These are phyloP conservation scores for Crotalus helleri DNA, from an alignment of 2,113 vertebrate genomes.

Conservation along the genomic window DNA sequence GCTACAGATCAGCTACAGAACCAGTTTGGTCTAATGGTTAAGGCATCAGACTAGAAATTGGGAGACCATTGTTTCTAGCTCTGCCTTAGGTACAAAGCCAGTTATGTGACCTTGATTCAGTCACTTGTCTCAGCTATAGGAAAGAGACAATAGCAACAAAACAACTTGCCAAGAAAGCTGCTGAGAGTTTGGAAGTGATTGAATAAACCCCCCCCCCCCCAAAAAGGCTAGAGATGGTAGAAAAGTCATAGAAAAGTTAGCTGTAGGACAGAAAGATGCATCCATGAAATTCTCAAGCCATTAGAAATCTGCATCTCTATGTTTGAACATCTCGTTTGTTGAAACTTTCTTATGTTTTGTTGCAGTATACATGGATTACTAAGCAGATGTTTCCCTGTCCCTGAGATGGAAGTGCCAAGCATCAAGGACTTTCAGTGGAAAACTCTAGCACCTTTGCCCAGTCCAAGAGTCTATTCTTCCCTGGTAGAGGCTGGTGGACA, in stretches of 20 bases:
- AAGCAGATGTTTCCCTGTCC: slow-evolving; percentile 2
- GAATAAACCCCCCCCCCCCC: background rate
- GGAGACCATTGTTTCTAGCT: background rate
- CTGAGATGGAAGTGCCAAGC: slow-evolving; percentile 79
- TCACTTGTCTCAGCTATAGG: background rate
- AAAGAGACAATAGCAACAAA: background rate
- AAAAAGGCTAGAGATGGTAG: background rate
- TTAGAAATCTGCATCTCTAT: background rate
- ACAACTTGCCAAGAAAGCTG: background rate
- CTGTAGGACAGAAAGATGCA: background rate
- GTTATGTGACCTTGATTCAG: background rate
- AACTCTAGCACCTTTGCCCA: slow-evolving; percentile 82
- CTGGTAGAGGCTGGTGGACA: slow-evolving; percentile 86
- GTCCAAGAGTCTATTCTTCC: slow-evolving; percentile 87
- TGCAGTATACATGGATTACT: background rate
- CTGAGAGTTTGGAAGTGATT: background rate
- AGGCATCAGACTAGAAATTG: background rate
- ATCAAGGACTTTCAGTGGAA: slow-evolving; percentile 93
- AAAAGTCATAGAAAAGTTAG: background rate
- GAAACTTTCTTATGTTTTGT: background rate
- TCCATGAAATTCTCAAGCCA: background rate
- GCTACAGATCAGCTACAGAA: background rate
- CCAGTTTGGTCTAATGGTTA: background rate
- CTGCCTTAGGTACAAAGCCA: background rate
- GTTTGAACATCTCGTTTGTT: background rate